Conservation (phyloP, 2,888 invertebrate species). For the Drepanosiphum platanoidis region DNA sequence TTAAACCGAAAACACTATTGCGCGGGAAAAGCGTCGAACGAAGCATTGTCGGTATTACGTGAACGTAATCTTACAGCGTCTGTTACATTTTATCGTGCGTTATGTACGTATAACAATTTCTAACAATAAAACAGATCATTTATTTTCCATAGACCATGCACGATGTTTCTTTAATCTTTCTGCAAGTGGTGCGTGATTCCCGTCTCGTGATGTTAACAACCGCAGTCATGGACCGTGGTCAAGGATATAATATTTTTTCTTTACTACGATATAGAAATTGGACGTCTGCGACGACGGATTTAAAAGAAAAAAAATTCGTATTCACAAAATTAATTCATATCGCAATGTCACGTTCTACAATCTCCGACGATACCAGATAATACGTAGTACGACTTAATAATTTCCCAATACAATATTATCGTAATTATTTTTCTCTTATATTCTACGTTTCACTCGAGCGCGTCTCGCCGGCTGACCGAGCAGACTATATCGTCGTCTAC, state of each 20-base stretch:
- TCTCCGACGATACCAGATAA: background rate
- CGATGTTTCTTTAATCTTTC: conserved; percentile 38
- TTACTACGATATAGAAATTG: background rate
- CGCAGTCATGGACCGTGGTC: conserved; percentile 28
- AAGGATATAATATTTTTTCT: background rate
- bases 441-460: too few species aligned
- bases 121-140: conserved; percentile 10
- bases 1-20: background rate
- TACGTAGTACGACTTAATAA: background rate
- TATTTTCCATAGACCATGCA: background rate
- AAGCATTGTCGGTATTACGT: background rate
- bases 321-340: background rate
- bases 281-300: background rate
- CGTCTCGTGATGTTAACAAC: too few species aligned
- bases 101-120: background rate
- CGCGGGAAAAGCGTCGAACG: background rate
- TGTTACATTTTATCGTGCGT: background rate
- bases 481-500: too few species aligned
- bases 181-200: conserved; percentile 51
- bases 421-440: background rate
- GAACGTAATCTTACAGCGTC: background rate
- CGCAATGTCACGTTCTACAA: conserved; percentile 30
- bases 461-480: too few species aligned
- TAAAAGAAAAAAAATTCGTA: background rate
- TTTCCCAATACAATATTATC: background rate